Evolutionary conservation across 2,888 invertebrate species (phyloP).

Genomic region (Adela reaumurella): DNA sequence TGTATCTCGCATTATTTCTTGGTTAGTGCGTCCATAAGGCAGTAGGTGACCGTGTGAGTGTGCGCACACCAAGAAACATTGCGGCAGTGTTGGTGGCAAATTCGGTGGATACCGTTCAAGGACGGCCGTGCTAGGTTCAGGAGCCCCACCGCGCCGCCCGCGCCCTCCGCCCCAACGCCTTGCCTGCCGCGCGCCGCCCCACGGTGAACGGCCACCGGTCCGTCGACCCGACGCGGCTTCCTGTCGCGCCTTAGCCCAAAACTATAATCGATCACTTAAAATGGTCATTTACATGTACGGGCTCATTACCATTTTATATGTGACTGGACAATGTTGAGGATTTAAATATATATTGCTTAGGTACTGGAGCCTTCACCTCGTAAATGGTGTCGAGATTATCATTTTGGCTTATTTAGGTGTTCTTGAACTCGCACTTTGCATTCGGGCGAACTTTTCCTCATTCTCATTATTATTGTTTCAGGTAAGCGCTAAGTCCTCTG

Average conservation of each 20-base stretch:
- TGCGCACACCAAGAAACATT: background rate
- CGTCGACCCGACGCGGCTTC: slow-evolving; percentile 44
- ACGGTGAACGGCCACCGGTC: slow-evolving; percentile 2
- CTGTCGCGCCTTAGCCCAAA: slow-evolving; percentile 36
- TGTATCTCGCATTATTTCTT: no score
- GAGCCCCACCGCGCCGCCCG: no score
- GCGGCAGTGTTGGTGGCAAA: slow-evolving; percentile 33
- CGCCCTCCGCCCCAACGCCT: slow-evolving; percentile 44
- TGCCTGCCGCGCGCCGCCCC: slow-evolving; percentile 24
- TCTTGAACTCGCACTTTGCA: background rate
- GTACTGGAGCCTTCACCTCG: no score
- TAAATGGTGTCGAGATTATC: no score
- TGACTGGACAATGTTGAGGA: slow-evolving; percentile 34
- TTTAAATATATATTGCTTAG: slow-evolving; percentile 35
- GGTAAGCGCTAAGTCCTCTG: no score
- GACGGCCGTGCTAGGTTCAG: slow-evolving; percentile 47
- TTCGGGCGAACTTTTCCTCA: no score
- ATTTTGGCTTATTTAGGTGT: background rate
- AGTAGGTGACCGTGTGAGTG: background rate
- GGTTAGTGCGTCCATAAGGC: background rate
- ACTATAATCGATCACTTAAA: slow-evolving; percentile 28
- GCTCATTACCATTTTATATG: slow-evolving; percentile 28
- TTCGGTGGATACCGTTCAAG: slow-evolving; percentile 41
- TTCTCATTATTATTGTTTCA: no score
- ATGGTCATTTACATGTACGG: slow-evolving; percentile 23